Conservation (phyloP, 2,113 vertebrate species). For the Ammodytes marinus region DNA sequence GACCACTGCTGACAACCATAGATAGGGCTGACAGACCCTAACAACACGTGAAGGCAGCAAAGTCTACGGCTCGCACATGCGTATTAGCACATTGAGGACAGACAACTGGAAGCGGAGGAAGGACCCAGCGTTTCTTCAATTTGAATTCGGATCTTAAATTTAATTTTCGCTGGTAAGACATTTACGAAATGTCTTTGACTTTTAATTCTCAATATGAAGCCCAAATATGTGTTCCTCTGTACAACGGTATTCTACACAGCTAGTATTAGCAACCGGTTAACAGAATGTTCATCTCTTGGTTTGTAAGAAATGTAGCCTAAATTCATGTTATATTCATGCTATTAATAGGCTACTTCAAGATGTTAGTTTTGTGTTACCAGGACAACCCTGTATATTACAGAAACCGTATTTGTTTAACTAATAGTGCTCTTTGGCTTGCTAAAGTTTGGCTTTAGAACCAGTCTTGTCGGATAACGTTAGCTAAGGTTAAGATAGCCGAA, state of each 20-base stretch:
- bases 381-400: background rate
- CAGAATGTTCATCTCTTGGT: background rate
- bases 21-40: no score
- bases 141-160: background rate
- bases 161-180: slow-evolving; percentile 39
- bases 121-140: background rate
- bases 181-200: background rate
- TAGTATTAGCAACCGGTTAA: slow-evolving; percentile 32
- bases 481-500: background rate
- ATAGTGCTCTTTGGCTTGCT: background rate
- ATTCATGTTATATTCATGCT: background rate
- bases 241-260: background rate
- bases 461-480: background rate
- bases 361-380: background rate
- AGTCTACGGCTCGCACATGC: slow-evolving; percentile 20
- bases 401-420: background rate
- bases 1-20: background rate
- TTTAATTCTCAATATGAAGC: background rate
- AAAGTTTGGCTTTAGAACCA: background rate
- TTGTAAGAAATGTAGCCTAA: background rate
- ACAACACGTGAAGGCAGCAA: slow-evolving; percentile 19
- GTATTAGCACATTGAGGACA: slow-evolving; percentile 11
- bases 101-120: background rate
- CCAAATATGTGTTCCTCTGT: background rate
- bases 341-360: rapidly evolving